phyloP scores from a whole-genome alignment of 1,140 invertebrate genomes.

The Orchesella cincta region DNA sequence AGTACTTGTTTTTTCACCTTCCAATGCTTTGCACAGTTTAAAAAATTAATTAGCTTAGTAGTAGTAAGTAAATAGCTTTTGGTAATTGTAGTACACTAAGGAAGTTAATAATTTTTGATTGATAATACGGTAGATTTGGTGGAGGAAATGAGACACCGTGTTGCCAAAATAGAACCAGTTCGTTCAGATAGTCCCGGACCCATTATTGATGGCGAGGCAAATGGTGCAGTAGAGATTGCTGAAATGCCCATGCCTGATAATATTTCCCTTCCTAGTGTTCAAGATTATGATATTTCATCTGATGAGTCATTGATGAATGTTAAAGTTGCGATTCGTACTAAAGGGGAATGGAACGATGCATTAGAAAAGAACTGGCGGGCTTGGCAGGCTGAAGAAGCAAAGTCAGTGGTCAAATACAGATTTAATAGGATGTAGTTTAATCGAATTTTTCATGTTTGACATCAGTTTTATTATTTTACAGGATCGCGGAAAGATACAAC shows the following conservation, averaged over 20 bases:
- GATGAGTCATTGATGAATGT: constrained; percentile 2
- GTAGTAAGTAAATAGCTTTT: too few species aligned
- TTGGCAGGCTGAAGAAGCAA: not conserved
- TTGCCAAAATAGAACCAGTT: not conserved
- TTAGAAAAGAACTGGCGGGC: constrained; percentile 19
- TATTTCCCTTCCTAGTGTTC: not conserved
- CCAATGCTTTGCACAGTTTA: not conserved
- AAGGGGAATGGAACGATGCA: not conserved
- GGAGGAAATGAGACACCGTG: not conserved
- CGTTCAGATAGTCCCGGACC: constrained; percentile 22
- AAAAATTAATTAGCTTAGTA: too few species aligned
- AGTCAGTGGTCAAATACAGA: not conserved
- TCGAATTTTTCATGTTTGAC: not conserved
- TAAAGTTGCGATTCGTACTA: constrained; percentile 5
- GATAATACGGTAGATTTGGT: not conserved
- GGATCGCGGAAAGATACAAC: constrained; percentile 2
- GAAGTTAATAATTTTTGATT: not conserved
- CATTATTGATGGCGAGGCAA: not conserved
- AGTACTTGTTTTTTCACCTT: not conserved
- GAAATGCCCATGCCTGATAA: not conserved
- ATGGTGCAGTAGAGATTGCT: not conserved
- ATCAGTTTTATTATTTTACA: not conserved
- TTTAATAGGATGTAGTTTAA: not conserved
- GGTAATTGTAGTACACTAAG: not conserved
- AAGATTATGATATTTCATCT: constrained; percentile 15